A percentile compares a stretch with the other conserved stretches of the same genome.
These are phyloP conservation scores for Epinephelus malabaricus DNA, from an alignment of 2,797 vertebrate species.

Conservation along the genomic window DNA sequence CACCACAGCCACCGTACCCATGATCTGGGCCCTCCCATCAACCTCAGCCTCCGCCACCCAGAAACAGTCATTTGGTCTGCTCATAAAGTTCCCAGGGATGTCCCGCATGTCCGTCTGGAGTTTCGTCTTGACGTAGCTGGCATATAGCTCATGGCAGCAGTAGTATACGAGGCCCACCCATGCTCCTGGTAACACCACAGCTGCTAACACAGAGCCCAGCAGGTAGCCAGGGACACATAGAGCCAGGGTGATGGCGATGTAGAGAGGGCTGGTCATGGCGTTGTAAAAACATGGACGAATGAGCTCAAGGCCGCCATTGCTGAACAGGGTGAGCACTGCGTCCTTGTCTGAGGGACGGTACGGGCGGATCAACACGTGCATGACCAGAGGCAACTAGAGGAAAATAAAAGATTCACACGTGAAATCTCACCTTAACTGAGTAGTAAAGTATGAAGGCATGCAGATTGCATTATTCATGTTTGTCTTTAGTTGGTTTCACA, in stretches of 20 bases:
- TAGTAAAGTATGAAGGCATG: no score
- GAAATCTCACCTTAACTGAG: no score
- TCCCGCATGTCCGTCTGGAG: constrained; percentile 80
- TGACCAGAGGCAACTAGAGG: no score
- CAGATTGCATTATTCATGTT: no score
- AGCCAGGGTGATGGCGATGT: constrained; percentile 65
- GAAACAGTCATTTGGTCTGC: constrained; percentile 75
- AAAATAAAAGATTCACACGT: no score
- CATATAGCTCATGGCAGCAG: constrained; percentile 70
- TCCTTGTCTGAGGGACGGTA: constrained; percentile 75
- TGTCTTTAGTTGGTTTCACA: no score
- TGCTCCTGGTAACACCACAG: constrained; percentile 55
- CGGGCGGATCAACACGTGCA: not conserved
- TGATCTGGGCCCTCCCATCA: constrained; percentile 57
- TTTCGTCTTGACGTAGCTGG: constrained; percentile 47
- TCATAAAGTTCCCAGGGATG: constrained; percentile 75
- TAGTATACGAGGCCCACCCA: constrained; percentile 77
- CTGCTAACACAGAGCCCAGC: constrained; percentile 57
- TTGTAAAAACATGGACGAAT: constrained; percentile 73
- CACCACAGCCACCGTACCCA: constrained; percentile 80
- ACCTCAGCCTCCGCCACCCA: constrained; percentile 81
- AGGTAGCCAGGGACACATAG: constrained; percentile 60
- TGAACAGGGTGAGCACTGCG: constrained; percentile 70
- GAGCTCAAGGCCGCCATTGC: constrained; percentile 69
- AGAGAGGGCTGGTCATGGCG: constrained; percentile 66